Percentiles rank a stretch among this genome's conserved stretches.
phyloP scores from a whole-genome alignment of 2,797 vertebrate genomes.

The Phrynocephalus forsythii region DNA sequence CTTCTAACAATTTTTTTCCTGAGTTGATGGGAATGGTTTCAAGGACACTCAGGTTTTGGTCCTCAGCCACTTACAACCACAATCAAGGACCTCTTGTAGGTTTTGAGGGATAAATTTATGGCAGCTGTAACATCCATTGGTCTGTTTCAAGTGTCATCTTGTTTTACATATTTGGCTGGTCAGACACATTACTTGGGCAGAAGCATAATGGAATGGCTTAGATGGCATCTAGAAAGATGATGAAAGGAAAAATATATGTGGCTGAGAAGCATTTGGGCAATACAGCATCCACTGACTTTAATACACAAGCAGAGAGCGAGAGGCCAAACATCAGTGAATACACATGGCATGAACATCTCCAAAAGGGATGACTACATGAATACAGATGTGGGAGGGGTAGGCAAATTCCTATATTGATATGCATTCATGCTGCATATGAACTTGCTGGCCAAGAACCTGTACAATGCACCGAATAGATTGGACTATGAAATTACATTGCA shows the following conservation, averaged over 20 bases:
- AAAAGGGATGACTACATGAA: neutral
- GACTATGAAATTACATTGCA: neutral
- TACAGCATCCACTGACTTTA: no score
- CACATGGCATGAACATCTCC: neutral
- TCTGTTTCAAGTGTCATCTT: neutral
- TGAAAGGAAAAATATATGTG: no score
- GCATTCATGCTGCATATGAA: neutral
- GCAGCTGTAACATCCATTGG: neutral
- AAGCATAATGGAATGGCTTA: neutral
- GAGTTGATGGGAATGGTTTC: neutral
- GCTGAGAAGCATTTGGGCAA: no score
- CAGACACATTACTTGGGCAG: neutral
- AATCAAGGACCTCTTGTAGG: neutral
- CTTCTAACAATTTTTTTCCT: neutral
- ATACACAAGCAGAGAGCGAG: no score
- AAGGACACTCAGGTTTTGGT: neutral
- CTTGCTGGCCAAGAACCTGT: neutral
- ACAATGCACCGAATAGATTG: neutral
- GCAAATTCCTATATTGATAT: neutral
- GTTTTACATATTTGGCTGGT: neutral
- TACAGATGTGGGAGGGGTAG: neutral
- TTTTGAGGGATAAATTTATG: neutral
- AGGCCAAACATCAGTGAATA: neutral
- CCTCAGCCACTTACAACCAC: neutral
- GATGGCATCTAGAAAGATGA: neutral